phyloP scores from a whole-genome alignment of 1,140 invertebrate genomes.

The Drosophila nigrodunni region DNA sequence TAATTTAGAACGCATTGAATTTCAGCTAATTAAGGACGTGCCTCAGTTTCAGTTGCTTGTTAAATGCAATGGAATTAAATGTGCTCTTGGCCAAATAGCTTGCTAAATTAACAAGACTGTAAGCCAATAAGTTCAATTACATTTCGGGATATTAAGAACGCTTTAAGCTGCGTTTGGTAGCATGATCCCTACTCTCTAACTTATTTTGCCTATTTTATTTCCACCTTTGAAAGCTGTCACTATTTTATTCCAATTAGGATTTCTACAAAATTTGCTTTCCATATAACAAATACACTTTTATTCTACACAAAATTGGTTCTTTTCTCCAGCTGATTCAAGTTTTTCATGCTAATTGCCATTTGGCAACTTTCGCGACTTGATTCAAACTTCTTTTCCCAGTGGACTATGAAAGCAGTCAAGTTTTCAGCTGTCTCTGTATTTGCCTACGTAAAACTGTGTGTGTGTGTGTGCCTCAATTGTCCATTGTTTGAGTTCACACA shows the following conservation, averaged over 20 bases:
- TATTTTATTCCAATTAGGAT: neutral
- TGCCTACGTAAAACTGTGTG: neutral
- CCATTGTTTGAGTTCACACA: slow-evolving; percentile 76
- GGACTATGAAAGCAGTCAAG: slow-evolving; percentile 33
- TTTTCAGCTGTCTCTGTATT: neutral
- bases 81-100: slow-evolving; percentile 8
- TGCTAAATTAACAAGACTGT: slow-evolving; percentile 14
- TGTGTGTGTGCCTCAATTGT: slow-evolving; percentile 65
- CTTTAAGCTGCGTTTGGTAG: neutral
- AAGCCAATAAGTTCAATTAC: slow-evolving; percentile 3
- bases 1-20: slow-evolving; percentile 64
- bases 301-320: slow-evolving; percentile 26
- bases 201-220: neutral
- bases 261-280: neutral
- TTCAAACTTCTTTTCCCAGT: slow-evolving; percentile 64
- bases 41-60: slow-evolving; percentile 19
- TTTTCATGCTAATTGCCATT: slow-evolving; percentile 75
- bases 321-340: slow-evolving; percentile 48
- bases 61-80: slow-evolving; percentile 48
- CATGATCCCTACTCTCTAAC: neutral
- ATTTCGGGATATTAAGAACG: neutral
- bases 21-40: slow-evolving; percentile 56
- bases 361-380: slow-evolving; percentile 74
- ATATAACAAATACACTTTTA: slow-evolving; percentile 20
- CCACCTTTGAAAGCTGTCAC: neutral